Conservation (phyloP, 2,113 vertebrate genomes). For the Tragelaphus strepsiceros region DNA sequence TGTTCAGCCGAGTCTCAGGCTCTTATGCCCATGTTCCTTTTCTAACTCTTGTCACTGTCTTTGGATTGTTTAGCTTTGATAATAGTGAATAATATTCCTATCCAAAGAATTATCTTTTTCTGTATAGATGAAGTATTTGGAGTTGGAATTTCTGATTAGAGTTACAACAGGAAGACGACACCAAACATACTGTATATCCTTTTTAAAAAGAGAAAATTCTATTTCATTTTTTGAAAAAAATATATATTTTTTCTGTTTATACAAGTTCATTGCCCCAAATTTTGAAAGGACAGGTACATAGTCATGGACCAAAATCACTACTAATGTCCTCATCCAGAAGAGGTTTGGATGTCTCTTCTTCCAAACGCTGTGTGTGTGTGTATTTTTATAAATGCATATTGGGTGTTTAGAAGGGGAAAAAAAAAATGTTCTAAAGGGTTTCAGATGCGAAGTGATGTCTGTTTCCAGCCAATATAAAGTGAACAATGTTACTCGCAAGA, state of each 20-base stretch:
- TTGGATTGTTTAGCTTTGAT: background rate
- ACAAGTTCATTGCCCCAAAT: background rate
- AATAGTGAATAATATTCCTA: background rate
- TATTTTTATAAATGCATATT: background rate
- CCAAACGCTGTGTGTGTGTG: background rate
- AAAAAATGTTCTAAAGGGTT: background rate
- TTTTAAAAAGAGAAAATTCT: slow-evolving; percentile 1
- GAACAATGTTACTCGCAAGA: background rate
- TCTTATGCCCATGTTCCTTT: background rate
- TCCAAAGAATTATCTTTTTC: background rate
- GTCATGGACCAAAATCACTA: background rate
- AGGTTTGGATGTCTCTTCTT: background rate
- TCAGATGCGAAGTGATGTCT: background rate
- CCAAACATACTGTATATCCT: background rate
- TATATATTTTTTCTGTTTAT: background rate
- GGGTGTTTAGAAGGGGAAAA: background rate
- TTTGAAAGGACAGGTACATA: background rate
- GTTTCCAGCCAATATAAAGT: background rate
- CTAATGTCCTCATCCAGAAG: background rate
- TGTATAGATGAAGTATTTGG: background rate
- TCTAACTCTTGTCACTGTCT: background rate
- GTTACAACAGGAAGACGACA: background rate
- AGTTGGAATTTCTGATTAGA: background rate
- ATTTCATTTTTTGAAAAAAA: background rate
- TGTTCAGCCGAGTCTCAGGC: background rate